Evolutionary conservation across 1,140 invertebrate genomes (phyloP).

Genomic region (Ectropis grisescens): DNA sequence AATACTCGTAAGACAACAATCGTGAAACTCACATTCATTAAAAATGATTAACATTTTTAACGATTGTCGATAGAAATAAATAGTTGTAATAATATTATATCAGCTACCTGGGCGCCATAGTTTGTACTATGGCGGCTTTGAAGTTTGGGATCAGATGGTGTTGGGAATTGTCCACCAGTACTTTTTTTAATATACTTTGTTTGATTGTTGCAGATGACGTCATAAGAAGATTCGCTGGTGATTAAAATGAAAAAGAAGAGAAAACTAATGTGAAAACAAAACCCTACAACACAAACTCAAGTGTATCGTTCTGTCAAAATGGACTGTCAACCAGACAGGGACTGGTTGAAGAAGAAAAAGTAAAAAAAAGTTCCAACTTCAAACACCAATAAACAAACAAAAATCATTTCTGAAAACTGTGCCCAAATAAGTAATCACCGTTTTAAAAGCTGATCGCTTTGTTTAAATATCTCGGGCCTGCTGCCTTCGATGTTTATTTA

Average conservation of each 20-base stretch:
- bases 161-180: too few species aligned
- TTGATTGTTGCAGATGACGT: too few species aligned
- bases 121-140: too few species aligned
- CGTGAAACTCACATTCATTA: too few species aligned
- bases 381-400: slow-evolving; percentile 18
- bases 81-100: too few species aligned
- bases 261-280: slow-evolving; percentile 27
- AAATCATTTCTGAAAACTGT: slow-evolving; percentile 30
- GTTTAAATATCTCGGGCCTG: slow-evolving; percentile 51
- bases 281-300: slow-evolving; percentile 5
- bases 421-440: slow-evolving; percentile 50
- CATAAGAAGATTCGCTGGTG: neutral
- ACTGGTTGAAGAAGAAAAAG: slow-evolving; percentile 33
- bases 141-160: too few species aligned
- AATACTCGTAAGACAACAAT: too few species aligned
- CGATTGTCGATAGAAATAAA: too few species aligned
- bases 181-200: too few species aligned
- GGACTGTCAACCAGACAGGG: slow-evolving; percentile 37
- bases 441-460: slow-evolving; percentile 39
- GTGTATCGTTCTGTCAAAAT: slow-evolving; percentile 3
- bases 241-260: slow-evolving; percentile 59
- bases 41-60: too few species aligned
- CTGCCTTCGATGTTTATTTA: slow-evolving; percentile 45
- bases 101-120: too few species aligned
- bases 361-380: slow-evolving; percentile 12